Base-by-base conservation (phyloP, 92 coral and sea anemone genomes). In the Blastomussa wellsi region DNA sequence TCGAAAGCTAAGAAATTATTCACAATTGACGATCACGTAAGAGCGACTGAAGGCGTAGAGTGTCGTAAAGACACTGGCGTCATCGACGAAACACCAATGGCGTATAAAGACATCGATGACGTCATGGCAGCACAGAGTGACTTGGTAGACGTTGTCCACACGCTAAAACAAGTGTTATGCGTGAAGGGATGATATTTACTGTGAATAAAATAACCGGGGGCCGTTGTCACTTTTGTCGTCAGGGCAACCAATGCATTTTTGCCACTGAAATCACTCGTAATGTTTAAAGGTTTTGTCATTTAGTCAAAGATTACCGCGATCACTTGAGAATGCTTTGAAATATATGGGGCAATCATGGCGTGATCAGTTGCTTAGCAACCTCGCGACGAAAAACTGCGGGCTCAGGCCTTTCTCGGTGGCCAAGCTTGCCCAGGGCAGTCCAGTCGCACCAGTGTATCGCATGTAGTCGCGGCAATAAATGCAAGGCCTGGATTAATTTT, bases 81-180 rank as follows among this genome's bases (percentile, higher is more conserved):
- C 84, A 91, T 93, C 74, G 98, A 94, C 41, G 95, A 92, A 88
- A 92, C 98, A 38, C 98, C 95, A 60, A 85, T 89, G 95, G 95
- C 95, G 12, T 94, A 94, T 91, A 94, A 94, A 83, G 90, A 94
- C 68, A 89, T 94, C 41, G 95, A 94, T 79, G 95, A 92, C 81
- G 98, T 94, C 76, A 94, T 94, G 96, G 92, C 87, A 14, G 96
- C 96, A 35, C 96, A 93, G 88, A 83, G 89, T 76, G 96, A 93
- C 81, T 80, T 93, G 68, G 91, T 93, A 26, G 91, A 91, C 42
- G 79, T 93, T 65, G 86, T 87, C 5, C 93, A 89, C 66, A 89
- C 70, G 38, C 82, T 91, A 51, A 91, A 93, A 39, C 97, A 91
- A 67, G 93, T 93, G 41, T 69, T 93, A 28, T 91, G 97, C 62